Conservation (phyloP, 2,888 invertebrate species). For the Julus scanicus region DNA sequence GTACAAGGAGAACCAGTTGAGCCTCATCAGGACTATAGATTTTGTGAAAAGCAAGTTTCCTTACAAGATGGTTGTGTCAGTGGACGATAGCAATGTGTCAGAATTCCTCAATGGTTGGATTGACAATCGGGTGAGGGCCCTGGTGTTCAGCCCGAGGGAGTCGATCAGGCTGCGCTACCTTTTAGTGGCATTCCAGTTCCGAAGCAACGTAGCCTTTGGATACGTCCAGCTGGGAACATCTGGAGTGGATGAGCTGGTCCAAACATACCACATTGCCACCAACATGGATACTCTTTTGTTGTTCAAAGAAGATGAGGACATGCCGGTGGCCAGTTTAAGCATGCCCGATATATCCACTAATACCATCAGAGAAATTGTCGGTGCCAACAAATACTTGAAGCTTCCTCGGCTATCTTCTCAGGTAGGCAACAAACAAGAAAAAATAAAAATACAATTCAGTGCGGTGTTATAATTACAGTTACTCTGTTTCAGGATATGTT, state of each 20-base stretch:
- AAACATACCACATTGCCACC: conserved; percentile 77
- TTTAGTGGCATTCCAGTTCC: conserved; percentile 86
- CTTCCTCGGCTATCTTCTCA: conserved; percentile 93
- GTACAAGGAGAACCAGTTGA: conserved; percentile 84
- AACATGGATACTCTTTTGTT: conserved; percentile 84
- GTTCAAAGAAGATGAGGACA: conserved; percentile 84
- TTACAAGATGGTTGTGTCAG: conserved; percentile 74
- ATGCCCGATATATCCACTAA: conserved; percentile 91
- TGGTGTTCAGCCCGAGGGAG: conserved; percentile 78
- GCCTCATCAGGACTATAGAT: conserved; percentile 78
- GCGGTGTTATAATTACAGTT: not conserved
- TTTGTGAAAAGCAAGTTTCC: conserved; percentile 90
- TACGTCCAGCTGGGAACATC: conserved; percentile 75
- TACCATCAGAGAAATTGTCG: conserved; percentile 87
- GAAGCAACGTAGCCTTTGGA: conserved; percentile 88
- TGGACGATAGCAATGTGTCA: conserved; percentile 80
- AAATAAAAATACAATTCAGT: not conserved
- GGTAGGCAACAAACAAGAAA: conserved; percentile 67
- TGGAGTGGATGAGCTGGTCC: conserved; percentile 69
- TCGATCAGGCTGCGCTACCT: conserved; percentile 86
- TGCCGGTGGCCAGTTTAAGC: conserved; percentile 85
- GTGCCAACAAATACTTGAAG: conserved; percentile 86
- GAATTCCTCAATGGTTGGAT: conserved; percentile 87
- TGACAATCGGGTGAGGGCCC: conserved; percentile 89
- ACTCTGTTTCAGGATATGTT: conserved; percentile 72